phyloP scores from a whole-genome alignment of 1,140 invertebrate genomes.

The Brachionus rotundiformis region DNA sequence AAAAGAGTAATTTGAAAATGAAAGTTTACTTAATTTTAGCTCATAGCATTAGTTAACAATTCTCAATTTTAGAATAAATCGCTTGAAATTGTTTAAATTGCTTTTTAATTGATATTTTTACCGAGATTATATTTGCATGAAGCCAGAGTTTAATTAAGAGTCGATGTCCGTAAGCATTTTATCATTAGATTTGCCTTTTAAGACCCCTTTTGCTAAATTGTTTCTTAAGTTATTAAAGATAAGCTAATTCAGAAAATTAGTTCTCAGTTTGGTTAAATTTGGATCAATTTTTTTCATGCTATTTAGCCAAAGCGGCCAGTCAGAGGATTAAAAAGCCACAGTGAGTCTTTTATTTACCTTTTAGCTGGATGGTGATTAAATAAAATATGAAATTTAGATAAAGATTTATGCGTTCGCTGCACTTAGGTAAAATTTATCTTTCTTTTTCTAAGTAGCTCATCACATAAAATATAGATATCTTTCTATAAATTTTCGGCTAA shows the following conservation, averaged over 20 bases:
- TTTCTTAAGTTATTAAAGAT: not conserved
- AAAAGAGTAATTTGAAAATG: not conserved
- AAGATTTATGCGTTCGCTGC: not conserved
- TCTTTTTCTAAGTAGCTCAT: not conserved
- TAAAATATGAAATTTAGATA: not conserved
- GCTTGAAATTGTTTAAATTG: not conserved
- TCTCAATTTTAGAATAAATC: conserved; percentile 8
- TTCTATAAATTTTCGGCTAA: not conserved
- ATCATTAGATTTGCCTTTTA: not conserved
- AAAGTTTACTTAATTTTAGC: conserved; percentile 6
- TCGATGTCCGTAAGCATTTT: not conserved
- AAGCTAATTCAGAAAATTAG: not conserved
- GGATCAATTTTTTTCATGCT: not conserved
- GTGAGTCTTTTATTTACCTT: not conserved
- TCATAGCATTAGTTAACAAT: not conserved
- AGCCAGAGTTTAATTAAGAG: not conserved
- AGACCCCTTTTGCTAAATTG: not conserved
- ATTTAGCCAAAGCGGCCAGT: not conserved
- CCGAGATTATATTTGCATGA: not conserved
- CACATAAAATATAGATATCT: not conserved
- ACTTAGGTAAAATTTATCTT: not conserved
- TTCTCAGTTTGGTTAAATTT: not conserved
- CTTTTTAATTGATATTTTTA: conserved; percentile 9
- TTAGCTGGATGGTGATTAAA: not conserved
- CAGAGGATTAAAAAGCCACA: not conserved